phyloP scores from a whole-genome alignment of 2,888 invertebrate genomes.

The Oasisia sp. region DNA sequence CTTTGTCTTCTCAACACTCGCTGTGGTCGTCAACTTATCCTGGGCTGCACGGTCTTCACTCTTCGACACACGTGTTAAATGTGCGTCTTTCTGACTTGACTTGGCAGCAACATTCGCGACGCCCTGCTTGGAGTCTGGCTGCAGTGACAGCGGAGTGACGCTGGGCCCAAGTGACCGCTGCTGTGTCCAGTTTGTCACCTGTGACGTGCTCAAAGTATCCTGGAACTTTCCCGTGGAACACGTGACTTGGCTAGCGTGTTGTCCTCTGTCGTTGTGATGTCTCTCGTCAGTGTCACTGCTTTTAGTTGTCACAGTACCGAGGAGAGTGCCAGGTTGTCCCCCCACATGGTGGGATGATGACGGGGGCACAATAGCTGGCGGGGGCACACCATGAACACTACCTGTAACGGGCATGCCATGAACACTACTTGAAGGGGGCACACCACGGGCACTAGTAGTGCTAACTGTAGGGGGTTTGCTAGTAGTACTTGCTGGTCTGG shows the following conservation, averaged over 20 bases:
- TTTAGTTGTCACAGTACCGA: neutral
- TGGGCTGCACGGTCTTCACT: neutral
- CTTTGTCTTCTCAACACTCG: neutral
- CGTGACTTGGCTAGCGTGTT: neutral
- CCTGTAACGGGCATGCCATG: neutral
- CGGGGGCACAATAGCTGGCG: neutral
- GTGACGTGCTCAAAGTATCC: neutral
- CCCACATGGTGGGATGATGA: neutral
- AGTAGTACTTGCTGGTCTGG: neutral
- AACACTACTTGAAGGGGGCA: neutral
- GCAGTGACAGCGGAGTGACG: slow-evolving; percentile 2
- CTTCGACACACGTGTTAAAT: neutral
- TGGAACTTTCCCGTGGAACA: neutral
- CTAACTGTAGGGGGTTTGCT: neutral
- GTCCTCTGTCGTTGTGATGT: neutral
- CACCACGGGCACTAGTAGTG: neutral
- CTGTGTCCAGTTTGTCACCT: neutral
- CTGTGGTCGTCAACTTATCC: neutral
- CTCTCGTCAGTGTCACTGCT: neutral
- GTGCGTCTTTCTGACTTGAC: neutral
- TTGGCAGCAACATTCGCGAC: neutral
- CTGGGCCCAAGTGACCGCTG: neutral
- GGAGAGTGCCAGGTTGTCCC: neutral
- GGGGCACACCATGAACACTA: neutral
- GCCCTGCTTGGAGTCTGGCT: neutral